phyloP scores from a whole-genome alignment of 2,888 invertebrate species.

The Ormyrus nitidulus region DNA sequence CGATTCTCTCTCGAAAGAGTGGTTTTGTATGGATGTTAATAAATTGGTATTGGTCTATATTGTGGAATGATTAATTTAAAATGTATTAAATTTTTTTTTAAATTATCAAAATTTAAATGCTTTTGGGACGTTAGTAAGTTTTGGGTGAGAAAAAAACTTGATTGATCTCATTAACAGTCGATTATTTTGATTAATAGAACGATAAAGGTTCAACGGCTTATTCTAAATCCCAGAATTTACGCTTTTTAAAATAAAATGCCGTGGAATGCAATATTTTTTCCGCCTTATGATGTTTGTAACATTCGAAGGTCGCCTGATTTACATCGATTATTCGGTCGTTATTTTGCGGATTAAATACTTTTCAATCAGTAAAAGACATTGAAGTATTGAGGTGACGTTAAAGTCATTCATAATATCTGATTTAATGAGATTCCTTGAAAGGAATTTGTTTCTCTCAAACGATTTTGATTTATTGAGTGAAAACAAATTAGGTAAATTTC shows the following conservation, averaged over 20 bases:
- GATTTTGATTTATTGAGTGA: constrained; percentile 18
- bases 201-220: constrained; percentile 6
- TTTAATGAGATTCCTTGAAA: neutral
- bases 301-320: neutral
- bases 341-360: constrained; percentile 31
- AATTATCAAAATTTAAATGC: too few relatives aligned
- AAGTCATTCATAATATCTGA: neutral
- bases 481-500: constrained; percentile 4
- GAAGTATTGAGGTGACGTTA: neutral
- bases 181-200: constrained; percentile 31
- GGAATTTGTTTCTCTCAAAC: neutral
- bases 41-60: too few relatives aligned
- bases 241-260: constrained; percentile 22
- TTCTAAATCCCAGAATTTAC: constrained; percentile 31
- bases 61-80: too few relatives aligned
- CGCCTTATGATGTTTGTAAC: neutral
- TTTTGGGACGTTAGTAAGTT: too few relatives aligned
- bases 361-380: constrained; percentile 5
- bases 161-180: constrained; percentile 17
- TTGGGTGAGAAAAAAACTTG: neutral
- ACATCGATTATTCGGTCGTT: constrained; percentile 5
- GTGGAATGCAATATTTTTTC: constrained; percentile 15
- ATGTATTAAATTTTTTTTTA: too few relatives aligned
- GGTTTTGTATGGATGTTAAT: too few relatives aligned
- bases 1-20: neutral